These are phyloP conservation scores for Phyllotis vaccarum DNA, from an alignment of 2,797 vertebrate genomes.

Conservation along the genomic window DNA sequence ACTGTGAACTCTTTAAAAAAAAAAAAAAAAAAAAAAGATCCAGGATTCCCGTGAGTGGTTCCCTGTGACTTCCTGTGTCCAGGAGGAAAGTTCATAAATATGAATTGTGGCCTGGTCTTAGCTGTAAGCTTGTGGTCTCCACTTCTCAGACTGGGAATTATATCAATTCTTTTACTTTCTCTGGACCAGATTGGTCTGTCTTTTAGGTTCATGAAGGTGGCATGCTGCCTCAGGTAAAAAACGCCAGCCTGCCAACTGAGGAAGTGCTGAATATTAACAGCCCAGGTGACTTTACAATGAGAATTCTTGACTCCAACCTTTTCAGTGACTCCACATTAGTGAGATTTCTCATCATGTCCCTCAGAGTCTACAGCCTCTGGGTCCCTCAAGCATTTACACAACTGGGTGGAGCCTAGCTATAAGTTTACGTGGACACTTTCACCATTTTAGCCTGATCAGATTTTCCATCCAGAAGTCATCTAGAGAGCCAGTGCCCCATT, in stretches of 20 bases:
- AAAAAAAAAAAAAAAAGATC: too few relatives aligned
- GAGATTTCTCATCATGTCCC: background rate
- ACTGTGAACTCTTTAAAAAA: background rate
- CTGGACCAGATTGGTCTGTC: background rate
- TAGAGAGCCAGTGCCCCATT: background rate
- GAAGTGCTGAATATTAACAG: conserved; percentile 92
- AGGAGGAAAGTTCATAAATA: background rate
- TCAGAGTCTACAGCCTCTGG: background rate
- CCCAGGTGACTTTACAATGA: conserved; percentile 94
- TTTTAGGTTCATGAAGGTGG: background rate
- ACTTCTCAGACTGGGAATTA: too few relatives aligned
- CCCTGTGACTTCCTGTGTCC: background rate
- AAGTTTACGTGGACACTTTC: background rate
- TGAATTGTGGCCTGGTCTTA: background rate
- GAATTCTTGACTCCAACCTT: conserved; percentile 93
- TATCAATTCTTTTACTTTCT: conserved; percentile 57
- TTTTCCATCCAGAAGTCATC: background rate
- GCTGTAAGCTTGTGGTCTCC: background rate
- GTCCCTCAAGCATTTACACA: background rate
- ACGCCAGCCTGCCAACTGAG: background rate
- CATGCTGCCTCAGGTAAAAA: background rate
- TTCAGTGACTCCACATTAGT: conserved; percentile 81
- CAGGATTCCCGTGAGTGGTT: background rate
- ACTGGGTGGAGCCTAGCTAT: background rate
- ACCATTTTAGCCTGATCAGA: background rate